phyloP scores from a whole-genome alignment of 2,113 vertebrate species.

The Austrofundulus limnaeus region DNA sequence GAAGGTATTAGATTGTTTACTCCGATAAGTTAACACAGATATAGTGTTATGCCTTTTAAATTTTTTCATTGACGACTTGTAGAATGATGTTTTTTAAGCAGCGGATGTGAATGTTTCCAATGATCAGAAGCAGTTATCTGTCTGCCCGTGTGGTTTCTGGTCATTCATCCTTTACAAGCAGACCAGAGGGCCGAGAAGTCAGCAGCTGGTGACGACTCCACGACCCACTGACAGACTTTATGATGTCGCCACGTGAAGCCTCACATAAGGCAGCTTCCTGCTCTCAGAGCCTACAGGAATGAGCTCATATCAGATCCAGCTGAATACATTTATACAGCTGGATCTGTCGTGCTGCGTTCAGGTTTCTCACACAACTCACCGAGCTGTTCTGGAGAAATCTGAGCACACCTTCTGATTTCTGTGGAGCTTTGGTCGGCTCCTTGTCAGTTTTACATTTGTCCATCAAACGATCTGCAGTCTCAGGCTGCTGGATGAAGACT shows the following conservation, averaged over 20 bases:
- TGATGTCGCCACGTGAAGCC: slow-evolving; percentile 24
- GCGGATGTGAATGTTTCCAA: too few relatives aligned
- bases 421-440: background rate
- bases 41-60: background rate
- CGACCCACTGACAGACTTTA: slow-evolving; percentile 36
- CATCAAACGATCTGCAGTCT: background rate
- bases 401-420: background rate
- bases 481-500: background rate
- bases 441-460: background rate
- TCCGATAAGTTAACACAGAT: background rate
- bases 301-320: slow-evolving; percentile 8
- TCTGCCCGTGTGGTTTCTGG: slow-evolving; percentile 2
- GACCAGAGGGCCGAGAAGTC: slow-evolving; percentile 16
- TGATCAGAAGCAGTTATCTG: background rate
- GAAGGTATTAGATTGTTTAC: background rate
- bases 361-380: background rate
- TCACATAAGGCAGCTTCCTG: background rate
- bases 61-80: too few relatives aligned
- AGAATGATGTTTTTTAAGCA: too few relatives aligned
- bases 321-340: slow-evolving; percentile 14
- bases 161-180: slow-evolving; percentile 64
- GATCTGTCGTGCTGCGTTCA: slow-evolving; percentile 1
- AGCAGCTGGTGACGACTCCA: slow-evolving; percentile 47
- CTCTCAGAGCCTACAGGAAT: slow-evolving; percentile 12
- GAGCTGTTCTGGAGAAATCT: background rate